Conservation (phyloP, 2,113 vertebrate species). For the Rhinolophus ferrumequinum region DNA sequence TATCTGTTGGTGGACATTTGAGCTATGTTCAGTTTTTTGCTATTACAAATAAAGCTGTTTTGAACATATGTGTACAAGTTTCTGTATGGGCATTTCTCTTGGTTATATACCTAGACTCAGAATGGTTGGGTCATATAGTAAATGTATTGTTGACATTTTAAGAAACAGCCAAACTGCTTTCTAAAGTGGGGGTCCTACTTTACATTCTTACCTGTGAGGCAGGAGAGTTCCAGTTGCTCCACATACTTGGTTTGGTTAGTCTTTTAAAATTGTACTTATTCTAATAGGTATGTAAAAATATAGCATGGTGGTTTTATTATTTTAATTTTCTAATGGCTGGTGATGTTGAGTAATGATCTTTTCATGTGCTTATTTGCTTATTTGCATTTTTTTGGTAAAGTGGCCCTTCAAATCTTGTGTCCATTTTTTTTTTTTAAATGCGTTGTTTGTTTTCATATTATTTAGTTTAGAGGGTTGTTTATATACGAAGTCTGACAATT, state of each 20-base stretch:
- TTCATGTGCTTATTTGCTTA: neutral
- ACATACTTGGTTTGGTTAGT: neutral
- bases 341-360: neutral
- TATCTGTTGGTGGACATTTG: neutral
- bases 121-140: neutral
- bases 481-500: neutral
- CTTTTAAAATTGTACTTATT: neutral
- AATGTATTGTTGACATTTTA: neutral
- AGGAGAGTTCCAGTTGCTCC: neutral
- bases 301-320: neutral
- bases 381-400: conserved; percentile 6
- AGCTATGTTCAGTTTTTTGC: neutral
- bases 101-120: neutral
- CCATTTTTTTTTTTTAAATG: conserved; percentile 4
- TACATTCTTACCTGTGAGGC: neutral
- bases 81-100: neutral
- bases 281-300: neutral
- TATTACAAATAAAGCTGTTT: neutral
- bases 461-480: neutral
- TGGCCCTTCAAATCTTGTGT: conserved; percentile 14
- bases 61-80: neutral
- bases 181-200: neutral
- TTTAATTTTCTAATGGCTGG: neutral
- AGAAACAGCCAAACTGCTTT: neutral
- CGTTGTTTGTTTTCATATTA: neutral